Evolutionary conservation across 2,888 invertebrate species (phyloP).

Genomic region (Stegana nigrithorax): DNA sequence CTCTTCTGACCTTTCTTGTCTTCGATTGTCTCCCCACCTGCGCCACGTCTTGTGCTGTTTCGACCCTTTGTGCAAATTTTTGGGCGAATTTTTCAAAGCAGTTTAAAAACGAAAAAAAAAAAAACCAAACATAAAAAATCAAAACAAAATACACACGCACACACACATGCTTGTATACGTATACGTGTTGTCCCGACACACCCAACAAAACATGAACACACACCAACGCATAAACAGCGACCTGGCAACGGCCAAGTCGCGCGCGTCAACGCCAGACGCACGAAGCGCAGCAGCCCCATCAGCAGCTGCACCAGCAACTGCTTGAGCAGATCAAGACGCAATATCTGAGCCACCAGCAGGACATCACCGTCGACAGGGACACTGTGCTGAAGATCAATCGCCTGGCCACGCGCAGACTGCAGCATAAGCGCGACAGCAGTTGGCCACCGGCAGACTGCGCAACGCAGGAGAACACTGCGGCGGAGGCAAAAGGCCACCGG

Average conservation of each 20-base stretch:
- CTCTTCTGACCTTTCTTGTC: too few relatives aligned
- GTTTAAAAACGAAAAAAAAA: too few relatives aligned
- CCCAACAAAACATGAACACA: conserved; percentile 12
- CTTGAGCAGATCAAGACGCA: conserved; percentile 60
- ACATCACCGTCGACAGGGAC: conserved; percentile 65
- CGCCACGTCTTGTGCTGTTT: too few relatives aligned
- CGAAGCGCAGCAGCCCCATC: conserved; percentile 45
- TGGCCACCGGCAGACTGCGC: conserved; percentile 60
- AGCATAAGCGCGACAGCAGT: conserved; percentile 64
- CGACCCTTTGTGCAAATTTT: too few relatives aligned
- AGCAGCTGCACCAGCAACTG: conserved; percentile 56
- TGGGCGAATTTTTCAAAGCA: too few relatives aligned
- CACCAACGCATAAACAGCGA: too few relatives aligned
- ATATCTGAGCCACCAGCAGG: conserved; percentile 59
- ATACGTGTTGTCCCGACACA: too few relatives aligned
- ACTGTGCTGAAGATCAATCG: conserved; percentile 68
- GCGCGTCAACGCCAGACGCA: conserved; percentile 49
- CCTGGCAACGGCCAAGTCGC: conserved; percentile 58
- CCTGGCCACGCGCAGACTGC: conserved; percentile 58
- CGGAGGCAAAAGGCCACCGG: not conserved
- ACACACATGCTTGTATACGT: not conserved
- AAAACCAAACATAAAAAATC: not conserved
- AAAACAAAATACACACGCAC: too few relatives aligned
- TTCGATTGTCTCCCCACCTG: too few relatives aligned
- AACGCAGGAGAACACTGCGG: not conserved